Evolutionary conservation across 2,888 invertebrate genomes (phyloP).

Genomic region (Pseudanteris insignis): DNA sequence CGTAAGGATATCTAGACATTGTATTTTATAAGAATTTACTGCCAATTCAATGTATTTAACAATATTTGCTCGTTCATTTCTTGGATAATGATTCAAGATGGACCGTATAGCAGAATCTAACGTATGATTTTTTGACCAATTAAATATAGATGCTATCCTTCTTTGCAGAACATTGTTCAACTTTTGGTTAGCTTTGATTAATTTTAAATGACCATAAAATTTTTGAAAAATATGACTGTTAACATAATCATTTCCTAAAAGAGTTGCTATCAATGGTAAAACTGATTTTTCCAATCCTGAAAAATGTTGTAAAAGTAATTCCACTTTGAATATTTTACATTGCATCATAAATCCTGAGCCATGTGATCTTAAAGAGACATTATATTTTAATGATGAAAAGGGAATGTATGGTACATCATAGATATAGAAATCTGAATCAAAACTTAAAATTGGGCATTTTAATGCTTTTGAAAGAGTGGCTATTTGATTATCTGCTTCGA

Average conservation of each 20-base stretch:
- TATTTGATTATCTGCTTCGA: constrained; percentile 90
- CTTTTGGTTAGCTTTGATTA: constrained; percentile 66
- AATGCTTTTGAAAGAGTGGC: constrained; percentile 82
- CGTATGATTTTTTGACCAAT: constrained; percentile 80
- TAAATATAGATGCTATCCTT: constrained; percentile 76
- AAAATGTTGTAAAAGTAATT: constrained; percentile 74
- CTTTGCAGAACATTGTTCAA: constrained; percentile 73
- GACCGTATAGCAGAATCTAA: too few species aligned
- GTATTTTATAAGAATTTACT: too few species aligned
- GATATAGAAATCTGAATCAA: constrained; percentile 94
- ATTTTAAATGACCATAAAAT: constrained; percentile 75
- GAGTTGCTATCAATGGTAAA: constrained; percentile 81
- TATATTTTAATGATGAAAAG: constrained; percentile 73
- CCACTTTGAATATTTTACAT: constrained; percentile 79
- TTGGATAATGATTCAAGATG: too few species aligned
- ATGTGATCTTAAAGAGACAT: constrained; percentile 51
- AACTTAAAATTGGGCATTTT: constrained; percentile 87
- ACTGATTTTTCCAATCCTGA: constrained; percentile 74
- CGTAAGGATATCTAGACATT: too few species aligned
- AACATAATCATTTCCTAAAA: constrained; percentile 92
- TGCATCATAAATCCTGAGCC: constrained; percentile 66
- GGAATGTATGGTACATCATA: constrained; percentile 86
- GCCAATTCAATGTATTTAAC: too few species aligned
- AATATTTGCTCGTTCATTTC: too few species aligned
- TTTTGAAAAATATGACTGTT: constrained; percentile 73